These are phyloP conservation scores for Astatoreochromis straeleni DNA, from an alignment of 2,113 vertebrate genomes.

Conservation along the genomic window DNA sequence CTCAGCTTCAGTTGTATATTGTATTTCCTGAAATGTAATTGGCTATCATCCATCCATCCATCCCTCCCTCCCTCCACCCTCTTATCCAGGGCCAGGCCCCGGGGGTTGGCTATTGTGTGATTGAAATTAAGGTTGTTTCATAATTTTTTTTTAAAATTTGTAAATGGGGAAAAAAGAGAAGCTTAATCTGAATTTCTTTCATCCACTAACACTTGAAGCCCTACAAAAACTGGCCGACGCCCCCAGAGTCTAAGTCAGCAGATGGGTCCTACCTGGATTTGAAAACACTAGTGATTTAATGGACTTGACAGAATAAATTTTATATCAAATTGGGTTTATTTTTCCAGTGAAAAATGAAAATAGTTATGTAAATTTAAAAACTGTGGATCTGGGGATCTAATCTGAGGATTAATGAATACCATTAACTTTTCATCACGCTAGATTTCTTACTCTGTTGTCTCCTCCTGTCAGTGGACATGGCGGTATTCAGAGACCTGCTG, in stretches of 20 bases:
- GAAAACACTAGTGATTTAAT: neutral
- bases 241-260: neutral
- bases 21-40: neutral
- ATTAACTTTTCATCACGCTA: neutral
- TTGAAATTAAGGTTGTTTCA: neutral
- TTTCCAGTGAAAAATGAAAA: neutral
- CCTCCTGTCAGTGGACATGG: slow-evolving; percentile 62
- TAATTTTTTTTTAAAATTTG: rapidly evolving
- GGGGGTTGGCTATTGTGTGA: neutral
- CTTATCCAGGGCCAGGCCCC: neutral
- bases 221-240: neutral
- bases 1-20: neutral
- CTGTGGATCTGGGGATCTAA: neutral
- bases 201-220: neutral
- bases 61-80: neutral
- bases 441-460: neutral
- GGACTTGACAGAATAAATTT: neutral
- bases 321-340: neutral
- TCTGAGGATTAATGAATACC: neutral
- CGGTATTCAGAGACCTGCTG: slow-evolving; percentile 66
- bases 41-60: neutral
- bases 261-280: neutral
- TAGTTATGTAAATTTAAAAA: neutral
- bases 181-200: neutral
- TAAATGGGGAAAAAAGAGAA: neutral